phyloP scores from a whole-genome alignment of 2,888 invertebrate species.

The Coecobrya sp. region DNA sequence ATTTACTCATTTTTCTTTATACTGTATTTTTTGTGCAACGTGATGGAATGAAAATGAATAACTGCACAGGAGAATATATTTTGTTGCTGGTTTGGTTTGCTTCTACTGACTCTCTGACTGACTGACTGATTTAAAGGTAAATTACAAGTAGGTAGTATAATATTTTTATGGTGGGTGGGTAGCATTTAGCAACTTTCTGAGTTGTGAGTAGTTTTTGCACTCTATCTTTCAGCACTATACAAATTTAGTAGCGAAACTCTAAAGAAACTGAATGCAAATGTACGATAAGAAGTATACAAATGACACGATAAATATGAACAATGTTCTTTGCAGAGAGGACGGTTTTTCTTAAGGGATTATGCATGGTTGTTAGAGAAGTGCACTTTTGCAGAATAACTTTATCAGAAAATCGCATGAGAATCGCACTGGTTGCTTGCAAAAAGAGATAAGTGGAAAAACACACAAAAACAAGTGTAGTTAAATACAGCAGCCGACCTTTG shows the following conservation, averaged over 20 bases:
- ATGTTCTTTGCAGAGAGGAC: conserved; percentile 8
- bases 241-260: background rate
- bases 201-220: background rate
- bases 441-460: background rate
- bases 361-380: background rate
- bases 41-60: conserved; percentile 4
- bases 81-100: background rate
- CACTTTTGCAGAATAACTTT: background rate
- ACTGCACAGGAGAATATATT: background rate
- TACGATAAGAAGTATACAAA: background rate
- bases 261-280: background rate
- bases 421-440: background rate
- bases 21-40: background rate
- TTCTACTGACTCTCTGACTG: background rate
- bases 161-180: conserved; percentile 30
- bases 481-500: conserved; percentile 1
- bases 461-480: background rate
- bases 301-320: background rate
- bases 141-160: background rate
- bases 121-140: conserved; percentile 28
- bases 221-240: background rate
- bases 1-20: background rate
- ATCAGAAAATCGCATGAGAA: background rate
- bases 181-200: conserved; percentile 3
- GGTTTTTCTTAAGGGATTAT: background rate